Percentiles rank a stretch among this genome's conserved stretches.
Evolutionary conservation across 2,113 vertebrate genomes (phyloP).

Genomic region (Phrynosoma blainvillii): DNA sequence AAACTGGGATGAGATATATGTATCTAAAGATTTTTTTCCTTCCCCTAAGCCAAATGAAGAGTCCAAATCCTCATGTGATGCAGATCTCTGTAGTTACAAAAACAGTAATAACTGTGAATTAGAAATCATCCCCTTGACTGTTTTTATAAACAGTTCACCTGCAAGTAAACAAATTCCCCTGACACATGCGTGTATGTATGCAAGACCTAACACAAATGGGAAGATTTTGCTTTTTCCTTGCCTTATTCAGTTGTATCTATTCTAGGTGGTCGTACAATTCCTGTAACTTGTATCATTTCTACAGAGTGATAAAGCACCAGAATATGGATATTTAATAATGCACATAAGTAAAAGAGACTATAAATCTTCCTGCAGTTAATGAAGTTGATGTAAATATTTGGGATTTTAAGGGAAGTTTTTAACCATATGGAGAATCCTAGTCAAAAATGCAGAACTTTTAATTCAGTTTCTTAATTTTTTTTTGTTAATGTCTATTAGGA

Average conservation of each 20-base stretch:
- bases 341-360: no score
- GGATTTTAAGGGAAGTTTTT: not conserved
- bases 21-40: not conserved
- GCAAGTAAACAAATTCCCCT: not conserved
- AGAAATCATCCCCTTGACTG: not conserved
- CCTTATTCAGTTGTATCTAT: conserved; percentile 29
- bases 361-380: not conserved
- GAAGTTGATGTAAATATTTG: not conserved
- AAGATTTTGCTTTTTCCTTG: conserved; percentile 11
- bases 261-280: conserved; percentile 26
- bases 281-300: conserved; percentile 9
- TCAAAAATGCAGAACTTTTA: not conserved
- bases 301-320: not conserved
- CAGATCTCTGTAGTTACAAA: not conserved
- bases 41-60: conserved; percentile 1
- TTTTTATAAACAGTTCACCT: not conserved
- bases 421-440: not conserved
- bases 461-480: not conserved
- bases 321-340: not conserved
- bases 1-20: conserved; percentile 60
- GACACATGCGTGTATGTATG: not conserved
- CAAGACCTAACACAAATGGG: conserved; percentile 29
- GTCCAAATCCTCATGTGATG: not conserved
- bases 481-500: no score
- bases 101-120: not conserved